phyloP scores from a whole-genome alignment of 2,888 invertebrate species.

The Xestobium rufovillosum region DNA sequence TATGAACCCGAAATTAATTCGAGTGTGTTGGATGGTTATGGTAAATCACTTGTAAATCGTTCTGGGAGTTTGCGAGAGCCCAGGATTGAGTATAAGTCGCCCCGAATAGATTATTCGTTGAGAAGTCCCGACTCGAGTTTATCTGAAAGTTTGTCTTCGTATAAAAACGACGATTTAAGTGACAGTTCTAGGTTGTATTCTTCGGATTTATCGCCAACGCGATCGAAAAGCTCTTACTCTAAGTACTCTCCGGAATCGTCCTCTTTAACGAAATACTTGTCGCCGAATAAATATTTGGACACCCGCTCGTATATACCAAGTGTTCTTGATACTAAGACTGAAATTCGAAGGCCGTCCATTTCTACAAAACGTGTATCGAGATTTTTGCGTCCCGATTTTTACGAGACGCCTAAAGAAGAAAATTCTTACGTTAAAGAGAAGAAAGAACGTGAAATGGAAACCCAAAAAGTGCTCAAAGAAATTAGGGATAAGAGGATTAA shows the following conservation, averaged over 20 bases:
- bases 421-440: constrained; percentile 56
- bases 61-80: constrained; percentile 31
- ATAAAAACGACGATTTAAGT: constrained; percentile 21
- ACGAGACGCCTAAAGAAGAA: constrained; percentile 60
- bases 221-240: too few species aligned
- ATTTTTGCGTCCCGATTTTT: constrained; percentile 72
- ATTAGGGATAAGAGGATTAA: constrained; percentile 53
- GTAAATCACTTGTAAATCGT: constrained; percentile 28
- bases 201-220: constrained; percentile 28
- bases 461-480: constrained; percentile 60
- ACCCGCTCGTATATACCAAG: constrained; percentile 18
- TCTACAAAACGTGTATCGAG: constrained; percentile 55
- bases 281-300: constrained; percentile 24
- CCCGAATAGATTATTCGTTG: constrained; percentile 21
- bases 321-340: constrained; percentile 32
- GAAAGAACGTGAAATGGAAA: constrained; percentile 59
- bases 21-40: constrained; percentile 21
- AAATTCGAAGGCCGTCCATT: constrained; percentile 29
- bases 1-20: constrained; percentile 27
- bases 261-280: constrained; percentile 21
- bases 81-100: constrained; percentile 24
- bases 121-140: constrained; percentile 37
- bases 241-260: constrained; percentile 29
- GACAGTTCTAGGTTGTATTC: constrained; percentile 23
- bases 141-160: constrained; percentile 32